Base-by-base conservation (phyloP, 2,797 vertebrate genomes). In the Bovichtus diacanthus region DNA sequence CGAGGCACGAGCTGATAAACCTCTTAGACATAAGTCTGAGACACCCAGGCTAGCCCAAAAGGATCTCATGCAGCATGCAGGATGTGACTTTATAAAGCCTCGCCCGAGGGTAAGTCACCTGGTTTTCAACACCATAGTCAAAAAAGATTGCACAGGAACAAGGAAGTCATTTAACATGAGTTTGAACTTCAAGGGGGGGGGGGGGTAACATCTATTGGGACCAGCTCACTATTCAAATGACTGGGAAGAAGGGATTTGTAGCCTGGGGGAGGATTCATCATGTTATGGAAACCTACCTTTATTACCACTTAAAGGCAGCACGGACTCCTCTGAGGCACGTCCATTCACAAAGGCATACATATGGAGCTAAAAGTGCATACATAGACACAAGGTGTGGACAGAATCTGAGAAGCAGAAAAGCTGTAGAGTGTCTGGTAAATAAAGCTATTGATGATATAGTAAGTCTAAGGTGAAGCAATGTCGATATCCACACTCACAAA, bases 61-160 rank as follows among this genome's bases (percentile, higher is more conserved):
- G 85, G 85, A 90, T 87, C 83, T 84, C 67, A 81, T 86, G 87
- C 76, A 50, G 90, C 83, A 78, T 87, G 87, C 90, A 93, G 91
- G 92, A 94, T 94, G 89, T 92, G 92, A 87, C 88, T 91, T 89
- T 90, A 90, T 88, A 87, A 92, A 94, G 88, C 80, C 79, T 87
- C 39, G 83, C 92, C 93, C 29, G 70, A 88, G 90, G 93, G 90
- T 85, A 77, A 92, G 87, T 93, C 93, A 94, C 92, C 94, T 94
- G 94, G 87, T 92, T 93, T 92, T 92, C 90, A 91, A 87, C 85
- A 91, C 76, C 73, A 16, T 63, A 88, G 84, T 93, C 90, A 90
- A 82, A 83, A 44, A 87, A 93, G 87, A 90, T 89, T 93, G 82
- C 90, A 89, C 88, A 90, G 89, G 90, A 95, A 91, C 88, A 83